A percentile compares a stretch with the other conserved stretches of the same genome.
Evolutionary conservation across 2,113 vertebrate genomes (phyloP).

Genomic region (Cnemophilus loriae): DNA sequence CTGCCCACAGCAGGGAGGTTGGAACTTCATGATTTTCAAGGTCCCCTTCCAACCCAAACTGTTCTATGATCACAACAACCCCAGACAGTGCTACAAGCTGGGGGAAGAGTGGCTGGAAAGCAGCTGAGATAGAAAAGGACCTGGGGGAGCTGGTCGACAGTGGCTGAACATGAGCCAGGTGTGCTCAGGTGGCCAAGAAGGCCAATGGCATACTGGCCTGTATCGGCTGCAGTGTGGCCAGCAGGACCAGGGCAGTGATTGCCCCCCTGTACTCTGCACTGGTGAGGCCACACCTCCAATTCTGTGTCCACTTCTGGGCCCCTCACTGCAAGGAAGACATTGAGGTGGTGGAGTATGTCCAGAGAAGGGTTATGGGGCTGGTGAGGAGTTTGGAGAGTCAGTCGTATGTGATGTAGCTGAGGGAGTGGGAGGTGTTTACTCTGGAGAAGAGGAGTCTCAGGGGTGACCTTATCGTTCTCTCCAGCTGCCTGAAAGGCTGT

Average conservation of each 20-base stretch:
- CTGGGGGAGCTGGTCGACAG: neutral
- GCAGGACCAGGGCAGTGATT: neutral
- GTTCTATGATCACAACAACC: neutral
- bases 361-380: neutral
- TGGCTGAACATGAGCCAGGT: neutral
- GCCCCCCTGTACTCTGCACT: too few species aligned
- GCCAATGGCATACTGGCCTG: neutral
- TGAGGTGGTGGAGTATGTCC: neutral
- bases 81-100: neutral
- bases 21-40: neutral
- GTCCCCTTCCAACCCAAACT: neutral
- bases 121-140: neutral
- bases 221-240: neutral
- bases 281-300: neutral
- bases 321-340: neutral
- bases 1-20: too few species aligned
- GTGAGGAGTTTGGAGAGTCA: neutral
- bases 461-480: fast-evolving
- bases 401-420: neutral
- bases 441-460: neutral
- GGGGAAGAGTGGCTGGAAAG: neutral
- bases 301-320: neutral
- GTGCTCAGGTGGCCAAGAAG: neutral
- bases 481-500: neutral
- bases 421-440: neutral